Percentiles rank a stretch among this genome's conserved stretches.
Evolutionary conservation across 92 coral and sea anemone genomes (phyloP).

Genomic region (Palythoa caribaeorum): DNA sequence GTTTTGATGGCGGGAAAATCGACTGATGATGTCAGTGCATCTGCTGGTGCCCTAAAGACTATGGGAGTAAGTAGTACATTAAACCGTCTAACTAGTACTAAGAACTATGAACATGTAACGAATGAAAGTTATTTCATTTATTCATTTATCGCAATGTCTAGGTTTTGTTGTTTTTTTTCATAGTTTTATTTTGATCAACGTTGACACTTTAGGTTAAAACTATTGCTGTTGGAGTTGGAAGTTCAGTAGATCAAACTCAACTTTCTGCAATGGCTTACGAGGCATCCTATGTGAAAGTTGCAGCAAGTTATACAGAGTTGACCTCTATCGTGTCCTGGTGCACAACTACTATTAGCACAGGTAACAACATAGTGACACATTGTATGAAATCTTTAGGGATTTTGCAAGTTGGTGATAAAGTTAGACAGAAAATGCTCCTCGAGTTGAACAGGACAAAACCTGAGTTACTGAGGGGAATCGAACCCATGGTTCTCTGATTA

Average conservation of each 20-base stretch:
- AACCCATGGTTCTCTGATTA: too few species aligned
- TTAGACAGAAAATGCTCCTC: too few species aligned
- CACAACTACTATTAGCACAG: constrained; percentile 23
- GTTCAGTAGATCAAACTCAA: constrained; percentile 52
- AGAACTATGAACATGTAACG: too few species aligned
- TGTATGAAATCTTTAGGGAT: too few species aligned
- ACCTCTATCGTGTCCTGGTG: constrained; percentile 39
- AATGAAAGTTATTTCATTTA: too few species aligned
- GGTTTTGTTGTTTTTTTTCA: too few species aligned
- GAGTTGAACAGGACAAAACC: too few species aligned
- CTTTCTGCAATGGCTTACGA: constrained; percentile 36
- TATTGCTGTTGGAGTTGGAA: constrained; percentile 81
- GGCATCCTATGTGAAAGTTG: constrained; percentile 30
- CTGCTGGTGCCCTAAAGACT: constrained; percentile 65
- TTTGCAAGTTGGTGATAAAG: too few species aligned
- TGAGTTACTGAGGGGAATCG: too few species aligned
- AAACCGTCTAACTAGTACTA: too few species aligned
- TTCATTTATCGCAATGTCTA: too few species aligned
- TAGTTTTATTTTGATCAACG: too few species aligned
- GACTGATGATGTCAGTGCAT: constrained; percentile 70
- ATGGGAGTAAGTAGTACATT: constrained; percentile 56
- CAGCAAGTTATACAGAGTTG: constrained; percentile 35
- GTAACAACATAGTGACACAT: neutral
- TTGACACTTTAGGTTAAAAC: constrained; percentile 50
- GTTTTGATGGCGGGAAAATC: constrained; percentile 87